Conservation (phyloP, 2,888 invertebrate genomes). For the Gymnosoma rotundatum region DNA sequence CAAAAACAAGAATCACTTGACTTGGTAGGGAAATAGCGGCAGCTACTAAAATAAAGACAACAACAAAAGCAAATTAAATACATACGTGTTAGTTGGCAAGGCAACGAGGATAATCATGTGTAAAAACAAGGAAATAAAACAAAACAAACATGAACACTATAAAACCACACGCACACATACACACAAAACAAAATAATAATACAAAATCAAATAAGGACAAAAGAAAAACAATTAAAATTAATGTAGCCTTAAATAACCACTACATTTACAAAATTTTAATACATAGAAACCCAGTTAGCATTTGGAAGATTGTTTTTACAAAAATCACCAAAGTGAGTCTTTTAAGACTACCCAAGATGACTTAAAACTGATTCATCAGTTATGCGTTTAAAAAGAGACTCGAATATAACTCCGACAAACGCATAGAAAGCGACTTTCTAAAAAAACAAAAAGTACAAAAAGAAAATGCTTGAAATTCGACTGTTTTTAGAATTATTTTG, state of each 20-base stretch:
- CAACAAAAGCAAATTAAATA: slow-evolving; percentile 33
- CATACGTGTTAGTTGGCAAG: slow-evolving; percentile 59
- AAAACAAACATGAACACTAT: slow-evolving; percentile 50
- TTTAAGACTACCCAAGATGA: too few relatives aligned
- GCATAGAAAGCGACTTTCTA: too few relatives aligned
- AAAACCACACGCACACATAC: not conserved
- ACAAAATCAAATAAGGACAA: slow-evolving; percentile 43
- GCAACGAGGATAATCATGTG: slow-evolving; percentile 68
- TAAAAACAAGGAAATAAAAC: slow-evolving; percentile 67
- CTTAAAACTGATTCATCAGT: too few relatives aligned
- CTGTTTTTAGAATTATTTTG: too few relatives aligned
- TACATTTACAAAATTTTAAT: slow-evolving; percentile 31
- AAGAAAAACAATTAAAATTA: slow-evolving; percentile 52
- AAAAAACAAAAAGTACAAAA: too few relatives aligned
- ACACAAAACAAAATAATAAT: slow-evolving; percentile 1
- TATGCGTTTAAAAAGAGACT: too few relatives aligned
- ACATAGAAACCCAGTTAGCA: too few relatives aligned
- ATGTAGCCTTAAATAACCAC: slow-evolving; percentile 47
- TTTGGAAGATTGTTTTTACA: too few relatives aligned
- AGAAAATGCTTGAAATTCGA: too few relatives aligned
- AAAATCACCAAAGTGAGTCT: too few relatives aligned
- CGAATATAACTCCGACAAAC: too few relatives aligned
- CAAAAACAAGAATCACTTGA: slow-evolving; percentile 58
- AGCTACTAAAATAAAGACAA: slow-evolving; percentile 17
- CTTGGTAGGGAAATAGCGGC: slow-evolving; percentile 22